Conservation (phyloP, 1,140 invertebrate species). For the Amyelois transitella region DNA sequence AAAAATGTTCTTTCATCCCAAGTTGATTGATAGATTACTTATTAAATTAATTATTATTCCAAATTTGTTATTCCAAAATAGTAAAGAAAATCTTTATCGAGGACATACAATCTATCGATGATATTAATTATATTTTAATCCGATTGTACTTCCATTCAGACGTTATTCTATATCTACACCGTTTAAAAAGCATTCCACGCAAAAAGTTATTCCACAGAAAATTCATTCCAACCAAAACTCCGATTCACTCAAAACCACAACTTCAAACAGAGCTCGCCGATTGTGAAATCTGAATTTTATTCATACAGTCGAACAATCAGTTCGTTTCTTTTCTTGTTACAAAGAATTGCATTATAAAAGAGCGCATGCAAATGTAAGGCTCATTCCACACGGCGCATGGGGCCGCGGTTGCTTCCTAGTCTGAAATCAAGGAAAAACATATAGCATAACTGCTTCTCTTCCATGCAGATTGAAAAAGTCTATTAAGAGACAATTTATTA, state of each 20-base stretch:
- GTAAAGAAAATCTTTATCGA: too few relatives aligned
- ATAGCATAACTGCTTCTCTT: too few relatives aligned
- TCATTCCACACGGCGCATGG: neutral
- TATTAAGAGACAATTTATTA: too few relatives aligned
- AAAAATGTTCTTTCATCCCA: too few relatives aligned
- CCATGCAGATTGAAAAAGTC: too few relatives aligned
- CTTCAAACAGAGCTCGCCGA: slow-evolving; percentile 1
- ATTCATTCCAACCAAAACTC: neutral
- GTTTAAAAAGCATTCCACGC: neutral
- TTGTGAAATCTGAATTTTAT: slow-evolving; percentile 25
- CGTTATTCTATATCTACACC: neutral
- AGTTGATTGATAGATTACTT: too few relatives aligned
- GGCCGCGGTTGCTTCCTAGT: too few relatives aligned
- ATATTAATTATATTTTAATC: too few relatives aligned
- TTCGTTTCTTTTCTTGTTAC: slow-evolving; percentile 27
- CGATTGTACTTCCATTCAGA: neutral
- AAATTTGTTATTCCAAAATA: too few relatives aligned
- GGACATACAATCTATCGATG: too few relatives aligned
- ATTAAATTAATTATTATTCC: too few relatives aligned
- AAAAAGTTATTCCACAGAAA: neutral
- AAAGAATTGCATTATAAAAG: slow-evolving; percentile 41
- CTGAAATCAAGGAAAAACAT: too few relatives aligned
- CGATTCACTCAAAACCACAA: slow-evolving; percentile 1
- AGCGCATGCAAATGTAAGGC: slow-evolving; percentile 30
- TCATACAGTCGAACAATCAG: slow-evolving; percentile 27